A percentile compares a stretch with the other conserved stretches of the same genome.
Conservation (phyloP, 2,113 vertebrate genomes). For the Miniopterus natalensis region DNA sequence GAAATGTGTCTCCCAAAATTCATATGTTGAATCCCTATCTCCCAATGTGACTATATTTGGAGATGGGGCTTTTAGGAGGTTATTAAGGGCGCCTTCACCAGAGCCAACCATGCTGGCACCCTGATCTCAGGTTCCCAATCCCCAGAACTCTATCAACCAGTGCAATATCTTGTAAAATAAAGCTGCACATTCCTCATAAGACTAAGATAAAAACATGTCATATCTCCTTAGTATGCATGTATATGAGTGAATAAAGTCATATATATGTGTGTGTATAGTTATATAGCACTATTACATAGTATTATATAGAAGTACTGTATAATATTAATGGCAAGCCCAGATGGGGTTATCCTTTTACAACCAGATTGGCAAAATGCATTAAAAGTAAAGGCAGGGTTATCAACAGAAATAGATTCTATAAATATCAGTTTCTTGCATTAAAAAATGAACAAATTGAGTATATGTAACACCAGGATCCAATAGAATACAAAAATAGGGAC, state of each 20-base stretch:
- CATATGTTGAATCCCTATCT: neutral
- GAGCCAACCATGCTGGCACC: neutral
- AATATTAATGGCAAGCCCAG: neutral
- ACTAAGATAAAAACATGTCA: neutral
- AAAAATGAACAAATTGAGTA: neutral
- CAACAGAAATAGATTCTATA: neutral
- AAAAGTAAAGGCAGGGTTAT: neutral
- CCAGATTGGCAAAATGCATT: neutral
- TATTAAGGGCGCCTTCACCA: neutral
- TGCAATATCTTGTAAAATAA: neutral
- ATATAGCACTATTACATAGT: neutral
- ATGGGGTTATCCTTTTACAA: neutral
- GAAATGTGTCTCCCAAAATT: neutral
- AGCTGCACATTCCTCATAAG: neutral
- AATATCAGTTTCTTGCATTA: neutral
- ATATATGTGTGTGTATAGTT: too few species aligned
- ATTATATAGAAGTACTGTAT: too few species aligned
- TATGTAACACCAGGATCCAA: neutral
- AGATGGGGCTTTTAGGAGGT: neutral
- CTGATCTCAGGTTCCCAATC: neutral
- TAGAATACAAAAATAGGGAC: neutral
- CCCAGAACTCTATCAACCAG: neutral
- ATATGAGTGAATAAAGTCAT: neutral
- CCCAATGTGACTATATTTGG: neutral
- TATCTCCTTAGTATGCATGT: neutral